A percentile compares a stretch with the other conserved stretches of the same genome.
Evolutionary conservation across 2,888 invertebrate species (phyloP).

Genomic region (Leucophora obtusa): DNA sequence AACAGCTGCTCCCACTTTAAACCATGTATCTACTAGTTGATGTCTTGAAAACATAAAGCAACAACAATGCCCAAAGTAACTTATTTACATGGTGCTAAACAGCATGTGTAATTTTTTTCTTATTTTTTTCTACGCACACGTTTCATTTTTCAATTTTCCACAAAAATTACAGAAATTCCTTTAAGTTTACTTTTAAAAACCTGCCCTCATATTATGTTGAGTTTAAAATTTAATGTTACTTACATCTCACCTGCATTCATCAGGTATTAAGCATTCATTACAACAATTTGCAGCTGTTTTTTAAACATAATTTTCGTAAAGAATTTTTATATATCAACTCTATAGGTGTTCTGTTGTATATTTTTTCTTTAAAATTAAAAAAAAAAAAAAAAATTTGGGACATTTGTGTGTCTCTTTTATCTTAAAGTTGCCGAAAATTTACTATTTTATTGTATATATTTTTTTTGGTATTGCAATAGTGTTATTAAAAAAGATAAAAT

Average conservation of each 20-base stretch:
- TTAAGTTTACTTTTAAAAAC: slow-evolving; percentile 32
- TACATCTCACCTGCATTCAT: slow-evolving; percentile 57
- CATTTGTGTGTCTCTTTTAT: slow-evolving; percentile 32
- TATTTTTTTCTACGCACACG: slow-evolving; percentile 43
- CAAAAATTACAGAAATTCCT: slow-evolving; percentile 58
- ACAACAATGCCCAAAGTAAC: background rate
- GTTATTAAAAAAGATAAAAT: slow-evolving; percentile 4
- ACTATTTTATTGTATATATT: background rate
- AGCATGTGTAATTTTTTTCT: slow-evolving; percentile 16
- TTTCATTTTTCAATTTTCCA: slow-evolving; percentile 41
- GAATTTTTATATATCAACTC: slow-evolving; percentile 9
- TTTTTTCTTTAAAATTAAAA: background rate
- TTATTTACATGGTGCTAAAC: background rate
- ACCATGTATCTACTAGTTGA: slow-evolving; percentile 17
- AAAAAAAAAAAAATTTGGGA: background rate
- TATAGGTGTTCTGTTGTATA: slow-evolving; percentile 24
- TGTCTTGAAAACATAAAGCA: slow-evolving; percentile 9
- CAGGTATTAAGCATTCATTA: slow-evolving; percentile 36
- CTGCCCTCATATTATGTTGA: slow-evolving; percentile 54
- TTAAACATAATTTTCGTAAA: slow-evolving; percentile 11
- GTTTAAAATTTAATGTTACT: slow-evolving; percentile 22
- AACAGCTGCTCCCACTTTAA: slow-evolving; percentile 43
- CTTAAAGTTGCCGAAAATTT: slow-evolving; percentile 19
- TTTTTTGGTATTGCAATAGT: slow-evolving; percentile 3
- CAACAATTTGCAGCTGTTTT: slow-evolving; percentile 56